phyloP scores from a whole-genome alignment of 2,888 invertebrate genomes.

The Caenorhabditis parvicauda region DNA sequence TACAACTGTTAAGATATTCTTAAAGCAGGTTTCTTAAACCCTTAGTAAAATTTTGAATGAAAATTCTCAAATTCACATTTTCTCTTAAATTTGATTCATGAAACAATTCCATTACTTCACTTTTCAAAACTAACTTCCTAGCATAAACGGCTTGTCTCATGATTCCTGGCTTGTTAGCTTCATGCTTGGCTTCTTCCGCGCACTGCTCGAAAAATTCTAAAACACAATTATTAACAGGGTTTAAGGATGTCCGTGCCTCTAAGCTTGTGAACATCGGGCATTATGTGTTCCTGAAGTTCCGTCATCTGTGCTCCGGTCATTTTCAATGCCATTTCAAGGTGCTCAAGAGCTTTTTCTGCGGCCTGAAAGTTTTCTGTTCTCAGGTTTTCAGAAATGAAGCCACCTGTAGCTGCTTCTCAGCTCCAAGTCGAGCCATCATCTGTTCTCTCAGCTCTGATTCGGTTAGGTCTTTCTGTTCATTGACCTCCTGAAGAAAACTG shows the following conservation, averaged over 20 bases:
- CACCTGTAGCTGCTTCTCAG: slow-evolving; percentile 61
- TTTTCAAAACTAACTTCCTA: slow-evolving; percentile 38
- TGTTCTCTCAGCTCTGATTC: slow-evolving; percentile 65
- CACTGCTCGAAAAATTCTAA: slow-evolving; percentile 66
- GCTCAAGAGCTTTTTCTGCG: slow-evolving; percentile 62
- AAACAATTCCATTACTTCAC: too few species aligned
- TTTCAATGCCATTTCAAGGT: slow-evolving; percentile 64
- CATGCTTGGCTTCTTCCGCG: slow-evolving; percentile 65
- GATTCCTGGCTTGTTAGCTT: slow-evolving; percentile 62
- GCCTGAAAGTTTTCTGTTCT: slow-evolving; percentile 21
- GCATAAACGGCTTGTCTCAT: slow-evolving; percentile 43
- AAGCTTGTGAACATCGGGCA: slow-evolving; percentile 66
- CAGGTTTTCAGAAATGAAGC: background rate
- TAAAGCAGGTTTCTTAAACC: background rate
- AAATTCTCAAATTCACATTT: too few species aligned
- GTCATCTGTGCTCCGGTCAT: slow-evolving; percentile 60
- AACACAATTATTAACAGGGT: slow-evolving; percentile 11
- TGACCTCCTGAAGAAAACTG: slow-evolving; percentile 62
- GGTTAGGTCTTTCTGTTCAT: slow-evolving; percentile 65
- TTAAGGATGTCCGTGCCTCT: slow-evolving; percentile 60
- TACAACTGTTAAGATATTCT: too few species aligned
- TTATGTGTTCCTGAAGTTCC: slow-evolving; percentile 65
- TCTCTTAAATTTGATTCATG: too few species aligned
- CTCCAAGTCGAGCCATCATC: slow-evolving; percentile 64
- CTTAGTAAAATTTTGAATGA: too few species aligned